Evolutionary conservation across 2,888 invertebrate genomes (phyloP), one percentile per base, ranked within the genome.

Genomic region (Argyra leucocephala): DNA sequence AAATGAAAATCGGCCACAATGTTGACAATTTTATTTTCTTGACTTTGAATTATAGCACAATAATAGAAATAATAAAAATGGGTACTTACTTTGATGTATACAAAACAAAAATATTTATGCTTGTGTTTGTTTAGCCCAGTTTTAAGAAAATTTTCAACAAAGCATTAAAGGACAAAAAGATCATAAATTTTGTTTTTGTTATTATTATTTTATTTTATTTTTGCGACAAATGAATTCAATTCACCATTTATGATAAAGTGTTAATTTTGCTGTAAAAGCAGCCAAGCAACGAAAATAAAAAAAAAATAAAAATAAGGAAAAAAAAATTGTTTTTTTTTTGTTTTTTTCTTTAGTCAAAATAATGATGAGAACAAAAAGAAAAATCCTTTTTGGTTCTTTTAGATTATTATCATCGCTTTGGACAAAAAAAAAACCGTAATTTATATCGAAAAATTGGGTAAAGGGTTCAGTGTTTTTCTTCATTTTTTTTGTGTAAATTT

Each of bases 211-310:
- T n/a, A n/a, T 31, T 6, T 31, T 31, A 31, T 31, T 31, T 31
- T 48, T 48, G 12, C 15, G 4, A 15, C 48, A 48, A 48, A 48
- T 48, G 48, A n/a, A 48, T 48, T 48, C 48, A 48, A 48, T 48
- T 48, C 48, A 48, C 48, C 48, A 48, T 48, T 48, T 48, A 48
- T 48, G 48, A 48, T 48, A 48, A 48, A 48, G 48, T 48, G 48
- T 48, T 48, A 48, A 48, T 48, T 48, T 48, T 48, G 12, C 18
- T 48, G n/a, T 48, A 48, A 48, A 48, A 48, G n/a, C 18, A 9
- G 48, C 48, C 15, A 48, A 10, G 10, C 12, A 31, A 31, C 31
- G 12, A 31, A 31, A 31, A 31, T 6, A 7, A 31, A 31, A n/a
- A n/a, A 31, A 31, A 31, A 31, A 31, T 4, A 31, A 31, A 10